These are phyloP conservation scores for Ceuthmochares aereus DNA, from an alignment of 2,113 vertebrate genomes.

Conservation along the genomic window DNA sequence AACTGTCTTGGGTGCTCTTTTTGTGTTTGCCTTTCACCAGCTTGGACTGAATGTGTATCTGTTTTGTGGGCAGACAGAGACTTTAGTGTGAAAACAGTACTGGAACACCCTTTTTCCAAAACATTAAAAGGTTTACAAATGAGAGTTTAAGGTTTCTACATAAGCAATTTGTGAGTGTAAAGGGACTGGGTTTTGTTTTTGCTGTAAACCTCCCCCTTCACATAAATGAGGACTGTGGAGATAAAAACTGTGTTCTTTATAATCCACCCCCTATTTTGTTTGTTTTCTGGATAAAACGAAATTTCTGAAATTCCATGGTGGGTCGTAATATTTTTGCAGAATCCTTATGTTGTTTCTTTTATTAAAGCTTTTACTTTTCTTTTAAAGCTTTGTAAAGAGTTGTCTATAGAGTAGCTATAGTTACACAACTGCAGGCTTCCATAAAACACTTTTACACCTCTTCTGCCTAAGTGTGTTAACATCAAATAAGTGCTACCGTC, in stretches of 20 bases:
- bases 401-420: neutral
- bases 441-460: neutral
- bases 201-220: neutral
- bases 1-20: neutral
- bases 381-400: neutral
- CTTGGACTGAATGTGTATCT: neutral
- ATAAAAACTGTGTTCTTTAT: neutral
- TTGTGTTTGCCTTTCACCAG: neutral
- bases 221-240: neutral
- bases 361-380: neutral
- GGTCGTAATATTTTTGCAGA: neutral
- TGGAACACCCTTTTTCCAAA: neutral
- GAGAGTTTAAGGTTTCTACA: neutral
- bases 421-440: neutral
- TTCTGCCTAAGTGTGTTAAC: neutral
- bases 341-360: neutral
- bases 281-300: slow-evolving; percentile 16
- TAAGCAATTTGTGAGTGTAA: neutral
- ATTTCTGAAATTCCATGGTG: neutral
- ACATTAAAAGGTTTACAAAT: neutral
- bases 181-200: neutral
- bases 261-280: neutral
- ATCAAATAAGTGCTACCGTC: neutral
- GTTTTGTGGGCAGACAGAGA: neutral
- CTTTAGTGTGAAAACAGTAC: neutral